A percentile compares a stretch with the other conserved stretches of the same genome.
Evolutionary conservation across 1,140 invertebrate genomes (phyloP).

Genomic region (Drusus annulatus): DNA sequence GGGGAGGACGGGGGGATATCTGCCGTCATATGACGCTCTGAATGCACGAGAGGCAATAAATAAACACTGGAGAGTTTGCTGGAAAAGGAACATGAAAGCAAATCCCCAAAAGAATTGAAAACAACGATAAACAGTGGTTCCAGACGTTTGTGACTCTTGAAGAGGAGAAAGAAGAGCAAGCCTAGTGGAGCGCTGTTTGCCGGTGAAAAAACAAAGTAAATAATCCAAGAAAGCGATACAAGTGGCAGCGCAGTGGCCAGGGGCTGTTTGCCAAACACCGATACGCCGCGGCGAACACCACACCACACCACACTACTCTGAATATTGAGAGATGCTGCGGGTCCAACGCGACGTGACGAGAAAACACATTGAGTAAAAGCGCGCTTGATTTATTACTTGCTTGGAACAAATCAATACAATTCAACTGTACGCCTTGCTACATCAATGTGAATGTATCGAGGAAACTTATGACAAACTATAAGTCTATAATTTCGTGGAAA

Average conservation of each 20-base stretch:
- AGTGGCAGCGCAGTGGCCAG: slow-evolving; percentile 41
- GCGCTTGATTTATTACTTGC: neutral
- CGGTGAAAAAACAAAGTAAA: slow-evolving; percentile 49
- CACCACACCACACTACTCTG: slow-evolving; percentile 1
- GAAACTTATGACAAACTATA: too few relatives aligned
- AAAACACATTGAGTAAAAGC: slow-evolving; percentile 44
- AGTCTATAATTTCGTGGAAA: too few relatives aligned
- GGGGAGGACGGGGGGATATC: neutral
- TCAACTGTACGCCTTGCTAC: neutral
- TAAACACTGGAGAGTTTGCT: slow-evolving; percentile 38
- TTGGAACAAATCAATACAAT: neutral
- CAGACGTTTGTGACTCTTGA: slow-evolving; percentile 39
- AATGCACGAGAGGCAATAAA: slow-evolving; percentile 53
- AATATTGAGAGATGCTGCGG: slow-evolving; percentile 52
- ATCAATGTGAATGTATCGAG: neutral
- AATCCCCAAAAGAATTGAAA: slow-evolving; percentile 57
- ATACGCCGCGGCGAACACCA: neutral
- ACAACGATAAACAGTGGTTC: slow-evolving; percentile 58
- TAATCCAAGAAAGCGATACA: slow-evolving; percentile 55
- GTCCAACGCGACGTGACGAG: slow-evolving; percentile 45
- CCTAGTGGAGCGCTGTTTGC: neutral
- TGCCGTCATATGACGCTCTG: slow-evolving; percentile 46
- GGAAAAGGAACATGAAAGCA: slow-evolving; percentile 32
- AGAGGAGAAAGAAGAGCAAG: slow-evolving; percentile 21
- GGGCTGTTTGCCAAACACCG: slow-evolving; percentile 58